phyloP scores from a whole-genome alignment of 2,888 invertebrate genomes.

The Agonum fuliginosum region DNA sequence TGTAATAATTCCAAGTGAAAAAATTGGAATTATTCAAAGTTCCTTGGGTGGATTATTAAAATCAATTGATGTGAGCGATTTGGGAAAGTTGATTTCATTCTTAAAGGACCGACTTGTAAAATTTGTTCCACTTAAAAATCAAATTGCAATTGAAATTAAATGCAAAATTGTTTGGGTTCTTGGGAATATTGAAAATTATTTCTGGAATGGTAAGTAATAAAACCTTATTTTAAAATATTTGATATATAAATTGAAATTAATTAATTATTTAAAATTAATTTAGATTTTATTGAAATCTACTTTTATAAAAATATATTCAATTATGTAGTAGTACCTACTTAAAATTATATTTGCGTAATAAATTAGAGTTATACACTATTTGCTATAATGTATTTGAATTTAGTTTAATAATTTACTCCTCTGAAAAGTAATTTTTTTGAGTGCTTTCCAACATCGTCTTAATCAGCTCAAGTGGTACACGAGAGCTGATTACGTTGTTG shows the following conservation, averaged over 20 bases:
- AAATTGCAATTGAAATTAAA: conserved; percentile 79
- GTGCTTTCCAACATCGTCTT: too few species aligned
- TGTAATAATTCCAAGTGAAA: conserved; percentile 73
- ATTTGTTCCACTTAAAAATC: conserved; percentile 77
- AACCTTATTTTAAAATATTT: neutral
- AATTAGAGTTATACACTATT: too few species aligned
- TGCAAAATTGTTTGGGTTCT: conserved; percentile 78
- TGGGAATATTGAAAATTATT: conserved; percentile 75
- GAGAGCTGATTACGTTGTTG: too few species aligned
- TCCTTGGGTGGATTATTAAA: conserved; percentile 76
- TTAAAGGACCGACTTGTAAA: conserved; percentile 75
- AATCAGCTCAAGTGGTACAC: too few species aligned
- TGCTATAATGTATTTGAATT: too few species aligned
- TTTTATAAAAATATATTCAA: too few species aligned
- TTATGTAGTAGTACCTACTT: too few species aligned
- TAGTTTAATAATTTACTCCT: too few species aligned
- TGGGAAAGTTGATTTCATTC: conserved; percentile 76
- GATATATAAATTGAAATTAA: neutral
- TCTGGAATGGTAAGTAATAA: conserved; percentile 75
- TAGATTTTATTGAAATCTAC: too few species aligned
- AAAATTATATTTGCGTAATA: too few species aligned
- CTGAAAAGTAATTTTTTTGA: too few species aligned
- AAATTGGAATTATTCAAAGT: conserved; percentile 74
- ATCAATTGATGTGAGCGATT: conserved; percentile 73
- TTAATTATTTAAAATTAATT: too few species aligned